Percentiles rank a stretch among this genome's conserved stretches.
Conservation (phyloP, 2,113 vertebrate genomes). For the Bagarius yarrelli region DNA sequence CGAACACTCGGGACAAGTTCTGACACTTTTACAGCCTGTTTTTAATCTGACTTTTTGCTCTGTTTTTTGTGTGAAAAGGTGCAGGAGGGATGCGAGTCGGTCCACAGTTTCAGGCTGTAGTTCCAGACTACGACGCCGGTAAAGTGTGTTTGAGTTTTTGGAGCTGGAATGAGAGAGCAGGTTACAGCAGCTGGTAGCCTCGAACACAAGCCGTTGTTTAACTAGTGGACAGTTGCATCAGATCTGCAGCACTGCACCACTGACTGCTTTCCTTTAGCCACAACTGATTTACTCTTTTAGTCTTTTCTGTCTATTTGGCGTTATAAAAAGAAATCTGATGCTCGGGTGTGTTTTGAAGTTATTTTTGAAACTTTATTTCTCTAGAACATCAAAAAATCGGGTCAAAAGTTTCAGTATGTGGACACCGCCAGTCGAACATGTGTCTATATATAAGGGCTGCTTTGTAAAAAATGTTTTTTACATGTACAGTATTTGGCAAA, state of each 20-base stretch:
- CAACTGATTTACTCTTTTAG: background rate
- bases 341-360: too few species aligned
- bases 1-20: slow-evolving; percentile 56
- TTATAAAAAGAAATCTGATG: too few species aligned
- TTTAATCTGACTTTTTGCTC: background rate
- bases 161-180: slow-evolving; percentile 17
- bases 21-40: slow-evolving; percentile 28
- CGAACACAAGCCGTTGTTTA: slow-evolving; percentile 53
- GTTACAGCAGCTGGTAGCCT: slow-evolving; percentile 50
- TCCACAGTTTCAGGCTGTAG: slow-evolving; percentile 85
- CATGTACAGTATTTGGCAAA: too few species aligned
- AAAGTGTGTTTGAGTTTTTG: slow-evolving; percentile 56
- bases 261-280: background rate
- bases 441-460: too few species aligned
- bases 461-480: too few species aligned
- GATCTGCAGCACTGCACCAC: slow-evolving; percentile 19
- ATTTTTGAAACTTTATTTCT: too few species aligned
- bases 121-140: slow-evolving; percentile 90
- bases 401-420: too few species aligned
- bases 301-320: background rate
- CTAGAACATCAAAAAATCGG: too few species aligned
- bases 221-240: slow-evolving; percentile 31
- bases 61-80: slow-evolving; percentile 63
- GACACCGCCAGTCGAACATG: too few species aligned
- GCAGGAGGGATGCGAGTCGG: slow-evolving; percentile 90